Base-by-base conservation (phyloP, 2,888 invertebrate genomes). In the Chrysina gloriosa region DNA sequence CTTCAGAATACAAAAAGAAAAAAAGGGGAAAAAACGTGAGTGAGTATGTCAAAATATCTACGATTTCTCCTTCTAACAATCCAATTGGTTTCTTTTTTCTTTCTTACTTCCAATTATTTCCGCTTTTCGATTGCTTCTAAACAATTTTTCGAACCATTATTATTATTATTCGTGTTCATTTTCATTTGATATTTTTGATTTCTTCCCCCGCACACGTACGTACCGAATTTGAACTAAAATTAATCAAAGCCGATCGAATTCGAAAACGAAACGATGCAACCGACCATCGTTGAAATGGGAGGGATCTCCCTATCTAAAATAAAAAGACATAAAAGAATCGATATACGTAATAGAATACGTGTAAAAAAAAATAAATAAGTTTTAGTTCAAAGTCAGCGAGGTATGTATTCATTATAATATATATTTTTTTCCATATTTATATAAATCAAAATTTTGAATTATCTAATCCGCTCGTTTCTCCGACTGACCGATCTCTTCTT, bases 371-470 rank as follows among this genome's bases (percentile, higher is more conserved):
- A 56, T 45, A 16, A 48, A 63, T 45, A 34, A 29, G 16, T 63
- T 66, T 68, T 68, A 67, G 69, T 69, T 70, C 69, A 70, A 71
- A 69, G 66, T 63, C 69, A 66, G 64, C 67, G 69, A 68, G 63
- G 69, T 70, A 72, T 67, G 29, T 36, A 31, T 66, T 45, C 29
- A 36, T 56, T 31, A 56, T 67, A 47, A 47, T 48, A 48, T 48
- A 25, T 25, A n/a, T n/a, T n/a, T 48, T 48, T 25, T 48, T 48
- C 14, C 36, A 45, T 45, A 45, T 45, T 45, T 66, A 52, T 45
- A 52, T 65, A 65, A 65, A 56, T 65, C 65, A 65, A 65, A 65
- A 39, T 58, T 54, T 65, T 42, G 23, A 34, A 34, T 65, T 65
- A 29, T 56, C 42, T 47, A 56, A 19, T 52, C 21, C 31, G 31